phyloP scores from a whole-genome alignment of 2,113 vertebrate genomes.

The Muscicapa adusta region DNA sequence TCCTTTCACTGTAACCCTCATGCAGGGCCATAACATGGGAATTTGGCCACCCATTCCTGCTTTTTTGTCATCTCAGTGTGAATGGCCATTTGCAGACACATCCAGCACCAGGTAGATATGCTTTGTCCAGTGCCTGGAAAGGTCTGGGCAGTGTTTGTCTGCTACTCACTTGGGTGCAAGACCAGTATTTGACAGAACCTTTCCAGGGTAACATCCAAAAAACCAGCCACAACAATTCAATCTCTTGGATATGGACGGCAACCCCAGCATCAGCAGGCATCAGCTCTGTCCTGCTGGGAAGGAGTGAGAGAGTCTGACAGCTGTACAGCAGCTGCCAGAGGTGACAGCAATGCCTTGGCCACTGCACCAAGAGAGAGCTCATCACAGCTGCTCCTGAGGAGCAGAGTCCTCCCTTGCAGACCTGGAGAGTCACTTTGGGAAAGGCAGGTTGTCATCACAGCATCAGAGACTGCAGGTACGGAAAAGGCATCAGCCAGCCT shows the following conservation, averaged over 20 bases:
- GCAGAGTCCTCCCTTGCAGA: neutral
- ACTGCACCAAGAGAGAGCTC: neutral
- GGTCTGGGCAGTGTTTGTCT: too few relatives aligned
- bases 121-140: neutral
- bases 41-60: neutral
- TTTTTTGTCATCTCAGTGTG: neutral
- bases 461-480: neutral
- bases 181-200: neutral
- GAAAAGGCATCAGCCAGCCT: neutral
- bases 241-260: neutral
- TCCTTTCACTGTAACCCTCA: neutral
- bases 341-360: neutral
- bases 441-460: neutral
- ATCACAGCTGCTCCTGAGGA: neutral
- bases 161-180: neutral
- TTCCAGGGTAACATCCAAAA: neutral
- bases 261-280: neutral
- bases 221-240: neutral
- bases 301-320: neutral
- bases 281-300: neutral
- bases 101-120: neutral
- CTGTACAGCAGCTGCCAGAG: neutral
- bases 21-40: rapidly evolving
- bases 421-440: neutral
- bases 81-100: neutral